A percentile compares a stretch with the other conserved stretches of the same genome.
Evolutionary conservation across 2,888 invertebrate species (phyloP).

Genomic region (Labia minor): DNA sequence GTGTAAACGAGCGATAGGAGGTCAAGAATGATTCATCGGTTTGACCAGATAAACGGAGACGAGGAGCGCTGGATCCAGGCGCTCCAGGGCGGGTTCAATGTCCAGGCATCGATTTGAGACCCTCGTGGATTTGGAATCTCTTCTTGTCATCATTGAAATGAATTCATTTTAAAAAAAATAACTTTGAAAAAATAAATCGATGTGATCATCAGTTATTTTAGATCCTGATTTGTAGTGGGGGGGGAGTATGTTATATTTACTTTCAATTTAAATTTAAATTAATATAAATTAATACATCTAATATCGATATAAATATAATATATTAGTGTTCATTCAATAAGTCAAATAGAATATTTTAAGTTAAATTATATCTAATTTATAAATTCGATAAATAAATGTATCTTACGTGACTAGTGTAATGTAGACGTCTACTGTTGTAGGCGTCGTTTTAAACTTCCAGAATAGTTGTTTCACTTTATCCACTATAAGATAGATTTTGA

Average conservation of each 20-base stretch:
- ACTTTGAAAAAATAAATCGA: not conserved
- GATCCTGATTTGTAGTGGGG: not conserved
- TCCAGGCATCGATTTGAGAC: constrained; percentile 1
- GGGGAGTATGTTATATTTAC: not conserved
- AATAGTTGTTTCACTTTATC: not conserved
- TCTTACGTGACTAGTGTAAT: not conserved
- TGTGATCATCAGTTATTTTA: not conserved
- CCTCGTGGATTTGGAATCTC: not conserved
- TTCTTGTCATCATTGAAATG: not conserved
- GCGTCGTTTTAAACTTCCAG: no score
- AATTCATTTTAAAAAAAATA: not conserved
- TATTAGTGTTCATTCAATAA: not conserved
- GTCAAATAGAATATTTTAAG: not conserved
- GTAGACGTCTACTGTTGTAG: not conserved
- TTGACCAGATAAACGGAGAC: not conserved
- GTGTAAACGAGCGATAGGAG: not conserved
- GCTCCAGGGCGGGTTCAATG: not conserved
- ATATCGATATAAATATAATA: not conserved
- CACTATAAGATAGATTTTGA: not conserved
- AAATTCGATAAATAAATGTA: no score
- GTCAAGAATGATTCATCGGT: not conserved
- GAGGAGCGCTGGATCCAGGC: not conserved
- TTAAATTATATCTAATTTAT: no score
- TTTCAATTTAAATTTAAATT: no score
- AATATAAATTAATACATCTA: not conserved